Evolutionary conservation across 2,888 invertebrate species (phyloP).

Genomic region (Bursaphelenchus okinawaensis): DNA sequence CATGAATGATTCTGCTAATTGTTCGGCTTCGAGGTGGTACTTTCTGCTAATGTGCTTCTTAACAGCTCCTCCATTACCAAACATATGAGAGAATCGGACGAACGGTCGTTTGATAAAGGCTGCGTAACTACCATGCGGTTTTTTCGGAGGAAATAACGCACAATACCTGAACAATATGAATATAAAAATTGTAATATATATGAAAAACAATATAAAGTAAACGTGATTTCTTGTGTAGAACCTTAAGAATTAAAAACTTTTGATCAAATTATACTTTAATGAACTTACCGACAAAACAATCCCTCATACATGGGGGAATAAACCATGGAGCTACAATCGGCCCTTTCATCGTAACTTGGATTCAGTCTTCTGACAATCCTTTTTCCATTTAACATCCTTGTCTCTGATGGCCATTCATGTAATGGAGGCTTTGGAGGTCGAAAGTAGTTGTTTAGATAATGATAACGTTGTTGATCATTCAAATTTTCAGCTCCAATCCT

Average conservation of each 20-base stretch:
- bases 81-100: not conserved
- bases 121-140: not conserved
- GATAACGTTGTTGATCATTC: not conserved
- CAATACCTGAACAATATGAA: no score
- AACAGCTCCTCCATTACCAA: not conserved
- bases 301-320: not conserved
- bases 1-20: not conserved
- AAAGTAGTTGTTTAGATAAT: not conserved
- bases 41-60: not conserved
- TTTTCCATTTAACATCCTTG: not conserved
- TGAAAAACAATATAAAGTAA: no score
- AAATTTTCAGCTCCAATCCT: not conserved
- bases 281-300: not conserved
- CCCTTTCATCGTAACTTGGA: not conserved
- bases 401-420: not conserved
- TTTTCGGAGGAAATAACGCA: not conserved
- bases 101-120: not conserved
- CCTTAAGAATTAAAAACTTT: no score
- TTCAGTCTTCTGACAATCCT: not conserved
- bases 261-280: not conserved
- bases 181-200: no score
- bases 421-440: not conserved
- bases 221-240: no score
- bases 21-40: not conserved
- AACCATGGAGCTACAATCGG: not conserved